These are phyloP conservation scores for Thumatha senex DNA, from an alignment of 2,888 invertebrate species.

Conservation along the genomic window DNA sequence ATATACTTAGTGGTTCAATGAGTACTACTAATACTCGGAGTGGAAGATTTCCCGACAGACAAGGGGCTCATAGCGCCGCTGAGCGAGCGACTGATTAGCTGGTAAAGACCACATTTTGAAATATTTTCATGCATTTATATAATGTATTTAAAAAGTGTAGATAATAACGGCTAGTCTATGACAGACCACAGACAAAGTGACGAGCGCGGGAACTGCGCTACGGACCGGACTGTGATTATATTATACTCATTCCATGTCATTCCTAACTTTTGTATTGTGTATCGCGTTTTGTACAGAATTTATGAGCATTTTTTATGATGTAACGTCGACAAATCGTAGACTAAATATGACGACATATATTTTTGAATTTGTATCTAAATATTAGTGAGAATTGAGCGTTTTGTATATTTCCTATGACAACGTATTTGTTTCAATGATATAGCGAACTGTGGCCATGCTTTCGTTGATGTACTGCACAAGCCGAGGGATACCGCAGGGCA, in stretches of 20 bases:
- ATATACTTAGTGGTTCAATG: no score
- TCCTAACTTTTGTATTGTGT: constrained; percentile 46
- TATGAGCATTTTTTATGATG: constrained; percentile 18
- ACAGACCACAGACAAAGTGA: constrained; percentile 28
- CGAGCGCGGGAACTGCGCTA: constrained; percentile 6
- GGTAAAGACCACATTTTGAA: constrained; percentile 29
- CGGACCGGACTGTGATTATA: constrained; percentile 18
- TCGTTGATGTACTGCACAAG: background rate
- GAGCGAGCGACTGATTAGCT: no score
- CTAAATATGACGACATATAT: constrained; percentile 17
- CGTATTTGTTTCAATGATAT: constrained; percentile 11
- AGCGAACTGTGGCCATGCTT: background rate
- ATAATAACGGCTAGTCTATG: constrained; percentile 30
- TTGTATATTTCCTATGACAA: constrained; percentile 9
- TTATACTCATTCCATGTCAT: constrained; percentile 53
- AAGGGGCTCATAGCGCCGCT: no score
- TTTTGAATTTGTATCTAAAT: constrained; percentile 20
- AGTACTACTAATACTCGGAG: no score
- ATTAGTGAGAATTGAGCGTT: constrained; percentile 5
- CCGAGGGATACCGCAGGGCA: background rate
- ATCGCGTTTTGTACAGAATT: constrained; percentile 40
- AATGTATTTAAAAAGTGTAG: constrained; percentile 25
- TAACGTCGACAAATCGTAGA: constrained; percentile 11
- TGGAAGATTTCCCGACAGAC: no score
- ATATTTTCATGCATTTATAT: constrained; percentile 40